These are phyloP conservation scores for Ianthella basta DNA, from an alignment of 37 sponge, comb jelly and placozoan genomes.

Conservation along the genomic window DNA sequence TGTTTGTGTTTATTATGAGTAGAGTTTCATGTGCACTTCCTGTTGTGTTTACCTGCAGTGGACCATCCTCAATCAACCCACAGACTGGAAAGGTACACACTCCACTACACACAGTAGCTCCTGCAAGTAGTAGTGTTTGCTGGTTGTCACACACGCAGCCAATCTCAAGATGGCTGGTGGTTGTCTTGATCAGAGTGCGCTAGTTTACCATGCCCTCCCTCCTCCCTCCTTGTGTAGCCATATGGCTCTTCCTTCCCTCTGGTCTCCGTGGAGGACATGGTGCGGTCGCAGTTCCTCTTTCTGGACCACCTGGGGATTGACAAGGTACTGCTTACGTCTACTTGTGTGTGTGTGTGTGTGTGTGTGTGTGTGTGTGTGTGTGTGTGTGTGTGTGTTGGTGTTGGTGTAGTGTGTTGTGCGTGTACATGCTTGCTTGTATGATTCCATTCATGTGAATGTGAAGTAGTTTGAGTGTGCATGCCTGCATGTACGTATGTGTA, in stretches of 20 bases:
- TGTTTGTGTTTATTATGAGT: too few species aligned
- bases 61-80: conserved; percentile 59
- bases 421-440: not conserved
- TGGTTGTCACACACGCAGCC: too few species aligned
- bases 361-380: conserved; percentile 41
- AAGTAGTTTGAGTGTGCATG: not conserved
- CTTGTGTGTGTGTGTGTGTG: conserved; percentile 36
- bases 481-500: not conserved
- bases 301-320: conserved; percentile 71
- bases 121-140: too few species aligned
- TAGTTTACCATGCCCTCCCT: too few species aligned
- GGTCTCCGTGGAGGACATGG: conserved; percentile 73
- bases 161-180: too few species aligned
- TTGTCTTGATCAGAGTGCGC: too few species aligned
- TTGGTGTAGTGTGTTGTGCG: not conserved
- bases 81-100: conserved; percentile 32
- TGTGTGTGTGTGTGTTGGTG: conserved; percentile 30
- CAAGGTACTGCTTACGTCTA: conserved; percentile 21
- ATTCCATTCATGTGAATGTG: not conserved
- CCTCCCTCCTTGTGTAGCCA: conserved; percentile 13
- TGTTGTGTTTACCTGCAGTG: conserved; percentile 26
- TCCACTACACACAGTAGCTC: too few species aligned
- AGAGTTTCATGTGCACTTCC: not conserved
- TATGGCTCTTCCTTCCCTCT: conserved; percentile 81
- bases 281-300: conserved; percentile 62